Percentiles rank a stretch among this genome's conserved stretches.
phyloP scores from a whole-genome alignment of 2,888 invertebrate species.

The Noctua janthe region DNA sequence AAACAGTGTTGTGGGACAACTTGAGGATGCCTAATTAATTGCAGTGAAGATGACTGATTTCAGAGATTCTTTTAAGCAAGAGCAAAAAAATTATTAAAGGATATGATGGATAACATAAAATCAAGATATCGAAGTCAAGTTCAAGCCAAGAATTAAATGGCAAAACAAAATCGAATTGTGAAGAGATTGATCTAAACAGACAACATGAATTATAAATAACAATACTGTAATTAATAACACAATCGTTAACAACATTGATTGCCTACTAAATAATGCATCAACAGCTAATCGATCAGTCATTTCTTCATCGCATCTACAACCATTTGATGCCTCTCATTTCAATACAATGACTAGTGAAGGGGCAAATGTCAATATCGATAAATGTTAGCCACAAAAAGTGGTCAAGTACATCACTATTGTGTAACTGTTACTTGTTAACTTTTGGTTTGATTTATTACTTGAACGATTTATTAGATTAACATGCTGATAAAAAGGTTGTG shows the following conservation, averaged over 20 bases:
- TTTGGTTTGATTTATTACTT: slow-evolving; percentile 46
- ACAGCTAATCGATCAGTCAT: slow-evolving; percentile 18
- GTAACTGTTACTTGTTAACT: slow-evolving; percentile 33
- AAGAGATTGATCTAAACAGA: not conserved
- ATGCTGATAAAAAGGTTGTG: slow-evolving; percentile 35
- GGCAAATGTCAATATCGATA: slow-evolving; percentile 57
- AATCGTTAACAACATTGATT: slow-evolving; percentile 25
- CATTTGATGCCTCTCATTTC: slow-evolving; percentile 29
- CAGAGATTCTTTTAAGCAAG: not conserved
- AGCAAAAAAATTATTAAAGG: not conserved
- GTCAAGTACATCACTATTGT: slow-evolving; percentile 59
- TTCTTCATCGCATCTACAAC: slow-evolving; percentile 19
- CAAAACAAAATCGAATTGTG: not conserved
- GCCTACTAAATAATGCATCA: slow-evolving; percentile 8
- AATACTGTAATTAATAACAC: slow-evolving; percentile 6
- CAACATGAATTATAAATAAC: not conserved
- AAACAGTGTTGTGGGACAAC: not conserved
- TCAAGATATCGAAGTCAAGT: not conserved
- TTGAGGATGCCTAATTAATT: not conserved
- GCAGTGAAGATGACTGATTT: not conserved
- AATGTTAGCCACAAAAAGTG: slow-evolving; percentile 46
- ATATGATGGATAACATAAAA: not conserved
- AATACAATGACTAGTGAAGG: slow-evolving; percentile 57
- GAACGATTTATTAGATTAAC: slow-evolving; percentile 32
- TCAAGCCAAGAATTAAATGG: not conserved